A percentile compares a stretch with the other conserved stretches of the same genome.
Conservation (phyloP, 2,888 invertebrate species). For the Drosophila borborema region DNA sequence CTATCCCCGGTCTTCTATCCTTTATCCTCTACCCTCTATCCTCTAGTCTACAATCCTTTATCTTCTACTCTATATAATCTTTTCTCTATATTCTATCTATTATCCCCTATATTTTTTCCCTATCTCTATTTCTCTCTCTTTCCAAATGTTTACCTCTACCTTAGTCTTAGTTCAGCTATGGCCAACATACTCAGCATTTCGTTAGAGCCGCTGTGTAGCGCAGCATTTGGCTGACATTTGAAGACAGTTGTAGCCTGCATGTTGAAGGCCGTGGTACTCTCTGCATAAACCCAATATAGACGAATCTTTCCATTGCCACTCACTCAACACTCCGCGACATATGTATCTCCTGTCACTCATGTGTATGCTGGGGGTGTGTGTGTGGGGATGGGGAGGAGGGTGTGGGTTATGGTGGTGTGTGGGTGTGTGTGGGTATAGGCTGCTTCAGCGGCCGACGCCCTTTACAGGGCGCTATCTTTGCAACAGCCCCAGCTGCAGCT, state of each 20-base stretch:
- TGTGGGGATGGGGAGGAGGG: constrained; percentile 1
- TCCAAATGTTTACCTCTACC: neutral
- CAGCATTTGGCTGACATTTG: constrained; percentile 35
- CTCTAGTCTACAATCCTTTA: neutral
- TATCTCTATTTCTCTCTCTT: neutral
- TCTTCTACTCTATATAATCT: too few species aligned
- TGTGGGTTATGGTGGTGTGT: too few species aligned
- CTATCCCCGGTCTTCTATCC: neutral
- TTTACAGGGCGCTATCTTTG: constrained; percentile 25
- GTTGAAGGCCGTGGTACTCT: constrained; percentile 7
- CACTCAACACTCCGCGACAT: constrained; percentile 58
- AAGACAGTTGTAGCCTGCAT: constrained; percentile 33
- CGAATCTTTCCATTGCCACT: constrained; percentile 49
- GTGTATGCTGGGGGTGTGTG: constrained; percentile 11
- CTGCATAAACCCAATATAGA: constrained; percentile 42
- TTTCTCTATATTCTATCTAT: too few species aligned
- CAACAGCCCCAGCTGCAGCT: constrained; percentile 36
- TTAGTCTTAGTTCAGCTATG: neutral
- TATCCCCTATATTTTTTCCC: too few species aligned
- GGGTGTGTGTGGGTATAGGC: constrained; percentile 30
- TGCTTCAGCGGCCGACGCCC: constrained; percentile 38
- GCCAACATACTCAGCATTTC: neutral
- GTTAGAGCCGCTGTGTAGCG: constrained; percentile 30
- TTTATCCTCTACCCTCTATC: neutral
- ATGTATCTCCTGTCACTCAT: constrained; percentile 54